Base-by-base conservation (phyloP, 2,797 vertebrate genomes). In the Rachycentron canadum region DNA sequence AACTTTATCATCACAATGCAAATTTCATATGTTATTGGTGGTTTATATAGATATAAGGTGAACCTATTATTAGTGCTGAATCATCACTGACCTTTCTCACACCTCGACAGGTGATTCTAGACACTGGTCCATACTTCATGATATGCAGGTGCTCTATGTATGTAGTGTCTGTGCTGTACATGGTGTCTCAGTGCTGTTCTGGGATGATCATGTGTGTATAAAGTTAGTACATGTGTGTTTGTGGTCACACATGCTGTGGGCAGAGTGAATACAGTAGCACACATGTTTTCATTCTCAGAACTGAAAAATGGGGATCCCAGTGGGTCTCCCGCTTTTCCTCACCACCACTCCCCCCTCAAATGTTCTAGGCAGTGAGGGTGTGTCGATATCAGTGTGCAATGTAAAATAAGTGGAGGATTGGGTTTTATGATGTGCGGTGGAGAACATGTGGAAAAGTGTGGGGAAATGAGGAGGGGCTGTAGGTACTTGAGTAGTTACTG, bases 211-310 rank as follows among this genome's bases (percentile, higher is more conserved):
- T 80, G 73, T 69, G 64, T 67, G 52, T 74, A 50, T 34, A 52
- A 60, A 34, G 2, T 19, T 62, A 50, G 76, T 45, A 58, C 67
- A 70, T 82, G 70, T 58, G 68, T 76, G 69, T 73, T 88, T 80
- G 52, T 64, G 69, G 26, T 81, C 74, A 76, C 89, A 79, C 61
- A 76, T 86, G 82, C 61, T 56, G 12, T 41, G 14, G 3, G 57
- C 57, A 69, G 47, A 73, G 49, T 69, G 62, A 55, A 82, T 69
- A 67, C 70, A 79, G 73, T 73, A 75, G 53, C 36, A 81, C 80
- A 87, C 73, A 78, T 77, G 86, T 78, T 90, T 85, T 80, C 76
- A 73, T 84, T 88, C 56, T 62, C 13, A 63, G 63, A 77, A 79
- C 57, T 68, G 56, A 76, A 79, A 77, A 76, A 82, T 56, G 62